phyloP scores from a whole-genome alignment of 35 echinoderm and acorn worm species.

The Ophiothrix spiculata region DNA sequence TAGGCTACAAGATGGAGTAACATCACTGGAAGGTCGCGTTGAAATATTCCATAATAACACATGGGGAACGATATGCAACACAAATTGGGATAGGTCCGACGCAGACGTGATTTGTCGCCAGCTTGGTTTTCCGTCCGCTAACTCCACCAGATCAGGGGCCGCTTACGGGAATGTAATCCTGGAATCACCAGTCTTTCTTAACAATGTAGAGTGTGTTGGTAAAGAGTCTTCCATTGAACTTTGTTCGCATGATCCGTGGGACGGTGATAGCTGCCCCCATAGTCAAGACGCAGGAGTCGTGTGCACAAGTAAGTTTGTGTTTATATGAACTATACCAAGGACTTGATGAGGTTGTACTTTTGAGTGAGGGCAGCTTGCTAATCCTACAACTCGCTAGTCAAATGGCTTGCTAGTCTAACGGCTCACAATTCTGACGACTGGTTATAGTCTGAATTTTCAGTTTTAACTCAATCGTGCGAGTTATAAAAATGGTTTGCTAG shows the following conservation, averaged over 20 bases:
- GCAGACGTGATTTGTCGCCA: conserved; percentile 48
- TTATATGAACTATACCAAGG: too few relatives aligned
- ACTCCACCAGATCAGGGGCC: conserved; percentile 8
- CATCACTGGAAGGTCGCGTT: conserved; percentile 26
- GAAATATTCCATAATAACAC: conserved; percentile 38
- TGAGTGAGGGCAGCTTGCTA: too few relatives aligned
- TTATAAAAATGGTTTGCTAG: background rate
- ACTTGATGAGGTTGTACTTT: too few relatives aligned
- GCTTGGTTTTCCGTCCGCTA: conserved; percentile 45
- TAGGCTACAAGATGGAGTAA: conserved; percentile 18
- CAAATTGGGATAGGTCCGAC: conserved; percentile 39
- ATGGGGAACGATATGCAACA: conserved; percentile 48
- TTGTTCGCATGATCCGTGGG: conserved; percentile 29
- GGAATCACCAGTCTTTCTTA: background rate
- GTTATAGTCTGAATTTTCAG: background rate
- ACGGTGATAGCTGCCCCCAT: background rate
- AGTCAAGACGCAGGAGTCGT: conserved; percentile 41
- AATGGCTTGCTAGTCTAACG: too few relatives aligned
- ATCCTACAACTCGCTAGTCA: too few relatives aligned
- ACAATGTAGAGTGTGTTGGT: conserved; percentile 53
- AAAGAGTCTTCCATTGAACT: conserved; percentile 51
- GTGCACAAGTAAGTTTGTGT: conserved; percentile 53
- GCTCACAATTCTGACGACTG: background rate
- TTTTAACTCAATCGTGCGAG: background rate
- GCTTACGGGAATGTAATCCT: background rate